These are phyloP conservation scores for Triplophysa tibetana DNA, from an alignment of 2,113 vertebrate species.

Conservation along the genomic window DNA sequence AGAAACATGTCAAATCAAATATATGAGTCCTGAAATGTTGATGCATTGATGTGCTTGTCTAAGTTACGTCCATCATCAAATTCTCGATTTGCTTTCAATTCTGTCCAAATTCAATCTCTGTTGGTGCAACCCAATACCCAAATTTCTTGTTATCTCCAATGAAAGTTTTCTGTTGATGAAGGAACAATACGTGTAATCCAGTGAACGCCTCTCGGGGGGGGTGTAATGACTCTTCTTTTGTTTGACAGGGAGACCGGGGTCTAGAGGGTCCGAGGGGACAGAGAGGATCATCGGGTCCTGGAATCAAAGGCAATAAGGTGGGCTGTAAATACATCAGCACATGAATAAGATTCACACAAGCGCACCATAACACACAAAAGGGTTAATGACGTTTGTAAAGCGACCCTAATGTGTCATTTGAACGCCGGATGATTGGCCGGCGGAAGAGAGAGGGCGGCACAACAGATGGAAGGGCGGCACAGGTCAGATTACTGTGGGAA, in stretches of 20 bases:
- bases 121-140: background rate
- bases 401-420: constrained; percentile 52
- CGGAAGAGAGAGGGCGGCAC: constrained; percentile 13
- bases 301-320: constrained; percentile 89
- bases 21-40: too few species aligned
- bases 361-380: constrained; percentile 57
- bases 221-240: constrained; percentile 55
- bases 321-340: constrained; percentile 66
- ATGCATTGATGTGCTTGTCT: too few species aligned
- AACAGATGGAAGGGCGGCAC: constrained; percentile 39
- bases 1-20: too few species aligned
- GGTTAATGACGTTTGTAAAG: constrained; percentile 62
- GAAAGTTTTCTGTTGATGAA: background rate
- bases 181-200: constrained; percentile 61
- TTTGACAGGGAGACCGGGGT: constrained; percentile 80
- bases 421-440: constrained; percentile 5
- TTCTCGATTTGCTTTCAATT: too few species aligned
- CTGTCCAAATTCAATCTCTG: too few species aligned
- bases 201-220: constrained; percentile 39
- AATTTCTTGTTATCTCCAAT: background rate
- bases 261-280: constrained; percentile 81
- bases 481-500: constrained; percentile 49
- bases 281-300: constrained; percentile 79
- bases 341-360: constrained; percentile 52
- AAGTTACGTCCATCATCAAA: too few species aligned